A percentile compares a stretch with the other conserved stretches of the same genome.
phyloP scores from a whole-genome alignment of 2,113 vertebrate genomes.

The Dipodomys spectabilis region DNA sequence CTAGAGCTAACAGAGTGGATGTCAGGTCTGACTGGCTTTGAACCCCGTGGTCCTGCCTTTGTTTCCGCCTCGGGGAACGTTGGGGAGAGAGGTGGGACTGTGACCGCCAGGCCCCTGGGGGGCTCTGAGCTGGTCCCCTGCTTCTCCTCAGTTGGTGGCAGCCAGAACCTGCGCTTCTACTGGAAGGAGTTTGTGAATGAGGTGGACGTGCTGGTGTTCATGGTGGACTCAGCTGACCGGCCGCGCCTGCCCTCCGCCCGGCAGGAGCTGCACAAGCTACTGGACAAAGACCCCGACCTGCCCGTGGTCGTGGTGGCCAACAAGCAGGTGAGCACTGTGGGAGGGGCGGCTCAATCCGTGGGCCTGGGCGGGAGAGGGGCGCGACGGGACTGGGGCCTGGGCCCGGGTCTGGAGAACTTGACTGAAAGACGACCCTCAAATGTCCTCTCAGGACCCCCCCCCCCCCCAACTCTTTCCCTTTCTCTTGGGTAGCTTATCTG shows the following conservation, averaged over 20 bases:
- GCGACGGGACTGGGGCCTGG: not conserved
- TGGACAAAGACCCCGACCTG: constrained; percentile 86
- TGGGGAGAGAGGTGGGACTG: not conserved
- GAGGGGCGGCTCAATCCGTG: not conserved
- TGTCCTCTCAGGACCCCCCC: not conserved
- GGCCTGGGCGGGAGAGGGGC: not conserved
- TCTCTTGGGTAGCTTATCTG: not conserved
- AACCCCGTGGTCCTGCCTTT: not conserved
- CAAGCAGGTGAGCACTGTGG: constrained; percentile 90
- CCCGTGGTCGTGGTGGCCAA: constrained; percentile 93
- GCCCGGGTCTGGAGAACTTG: too few species aligned
- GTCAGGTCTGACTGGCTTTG: not conserved
- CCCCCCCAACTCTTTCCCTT: not conserved
- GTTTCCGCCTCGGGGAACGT: not conserved
- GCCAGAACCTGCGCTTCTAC: constrained; percentile 91
- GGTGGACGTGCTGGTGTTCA: constrained; percentile 92
- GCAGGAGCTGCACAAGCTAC: constrained; percentile 91
- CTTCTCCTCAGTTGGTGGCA: constrained; percentile 89
- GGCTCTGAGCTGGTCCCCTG: constrained; percentile 53
- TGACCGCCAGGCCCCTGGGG: not conserved
- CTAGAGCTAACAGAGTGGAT: not conserved
- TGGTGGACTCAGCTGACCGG: constrained; percentile 93
- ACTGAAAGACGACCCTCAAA: not conserved
- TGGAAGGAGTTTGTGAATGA: constrained; percentile 93
- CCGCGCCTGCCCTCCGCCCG: constrained; percentile 88